Evolutionary conservation across 2,113 vertebrate species (phyloP).

Genomic region (Heterocephalus glaber): DNA sequence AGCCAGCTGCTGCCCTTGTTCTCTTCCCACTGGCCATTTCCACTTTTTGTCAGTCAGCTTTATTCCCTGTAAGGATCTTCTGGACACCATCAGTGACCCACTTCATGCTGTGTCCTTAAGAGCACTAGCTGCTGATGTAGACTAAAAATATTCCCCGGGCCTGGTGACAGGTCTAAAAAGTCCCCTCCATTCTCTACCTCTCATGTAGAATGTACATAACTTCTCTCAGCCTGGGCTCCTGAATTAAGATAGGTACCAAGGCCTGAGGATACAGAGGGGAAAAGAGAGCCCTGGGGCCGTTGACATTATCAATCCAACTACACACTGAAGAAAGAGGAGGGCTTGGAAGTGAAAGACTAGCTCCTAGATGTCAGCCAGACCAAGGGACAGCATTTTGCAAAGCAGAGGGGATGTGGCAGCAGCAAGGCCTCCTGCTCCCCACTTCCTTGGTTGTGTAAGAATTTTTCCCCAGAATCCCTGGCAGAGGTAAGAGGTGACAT

Average conservation of each 20-base stretch:
- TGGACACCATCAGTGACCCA: background rate
- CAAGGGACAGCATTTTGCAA: background rate
- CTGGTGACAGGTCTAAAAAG: conserved; percentile 33
- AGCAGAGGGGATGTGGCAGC: background rate
- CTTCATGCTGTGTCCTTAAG: background rate
- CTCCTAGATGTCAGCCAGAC: background rate
- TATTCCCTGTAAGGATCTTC: background rate
- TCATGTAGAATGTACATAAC: background rate
- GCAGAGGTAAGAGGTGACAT: background rate
- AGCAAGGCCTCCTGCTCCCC: background rate
- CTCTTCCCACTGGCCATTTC: background rate
- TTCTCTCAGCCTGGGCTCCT: background rate
- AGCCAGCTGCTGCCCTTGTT: conserved; percentile 87
- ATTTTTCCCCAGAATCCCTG: background rate
- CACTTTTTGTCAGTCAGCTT: background rate
- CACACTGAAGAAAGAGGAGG: background rate
- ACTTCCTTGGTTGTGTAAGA: background rate
- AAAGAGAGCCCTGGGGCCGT: background rate
- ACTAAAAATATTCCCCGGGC: background rate
- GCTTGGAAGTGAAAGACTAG: background rate
- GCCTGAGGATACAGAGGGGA: background rate
- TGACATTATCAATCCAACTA: background rate
- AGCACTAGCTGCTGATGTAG: background rate
- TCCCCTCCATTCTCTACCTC: conserved; percentile 71
- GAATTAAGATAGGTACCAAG: background rate